Evolutionary conservation across 2,888 invertebrate species (phyloP).

Genomic region (Mythimna lalbum): DNA sequence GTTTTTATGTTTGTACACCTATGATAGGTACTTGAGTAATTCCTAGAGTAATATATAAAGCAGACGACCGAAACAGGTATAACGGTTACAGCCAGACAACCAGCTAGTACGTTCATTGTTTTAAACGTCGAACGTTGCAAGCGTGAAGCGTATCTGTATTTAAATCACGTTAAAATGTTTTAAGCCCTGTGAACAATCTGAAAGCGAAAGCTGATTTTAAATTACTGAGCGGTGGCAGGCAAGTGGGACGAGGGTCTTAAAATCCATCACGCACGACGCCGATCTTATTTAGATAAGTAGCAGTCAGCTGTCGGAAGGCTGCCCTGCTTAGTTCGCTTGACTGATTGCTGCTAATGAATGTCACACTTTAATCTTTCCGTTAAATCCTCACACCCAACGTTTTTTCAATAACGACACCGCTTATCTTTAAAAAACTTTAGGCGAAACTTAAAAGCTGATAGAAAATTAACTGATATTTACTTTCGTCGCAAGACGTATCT

Average conservation of each 20-base stretch:
- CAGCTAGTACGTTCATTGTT: conserved; percentile 53
- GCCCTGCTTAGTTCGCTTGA: conserved; percentile 86
- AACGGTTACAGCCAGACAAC: conserved; percentile 22
- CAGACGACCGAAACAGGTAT: conserved; percentile 33
- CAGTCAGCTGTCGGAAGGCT: conserved; percentile 83
- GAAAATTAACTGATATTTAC: conserved; percentile 20
- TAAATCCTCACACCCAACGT: conserved; percentile 60
- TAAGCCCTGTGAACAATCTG: conserved; percentile 54
- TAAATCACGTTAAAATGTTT: conserved; percentile 60
- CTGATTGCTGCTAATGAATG: conserved; percentile 88
- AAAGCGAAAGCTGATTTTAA: conserved; percentile 61
- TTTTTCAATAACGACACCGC: conserved; percentile 53
- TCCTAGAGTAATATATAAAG: conserved; percentile 4
- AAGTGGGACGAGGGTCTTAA: conserved; percentile 80
- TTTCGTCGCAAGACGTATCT: conserved; percentile 16
- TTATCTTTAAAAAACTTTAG: conserved; percentile 33
- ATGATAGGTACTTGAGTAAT: no score
- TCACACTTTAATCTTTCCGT: conserved; percentile 81
- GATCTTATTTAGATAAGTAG: conserved; percentile 90
- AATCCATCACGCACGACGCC: conserved; percentile 87
- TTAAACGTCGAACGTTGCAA: conserved; percentile 39
- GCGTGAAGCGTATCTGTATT: conserved; percentile 54
- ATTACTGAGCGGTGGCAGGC: conserved; percentile 64
- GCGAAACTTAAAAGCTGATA: neutral
- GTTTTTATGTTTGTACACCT: no score